These are phyloP conservation scores for Todiramphus saurophagus DNA, from an alignment of 2,113 vertebrate species.

Conservation along the genomic window DNA sequence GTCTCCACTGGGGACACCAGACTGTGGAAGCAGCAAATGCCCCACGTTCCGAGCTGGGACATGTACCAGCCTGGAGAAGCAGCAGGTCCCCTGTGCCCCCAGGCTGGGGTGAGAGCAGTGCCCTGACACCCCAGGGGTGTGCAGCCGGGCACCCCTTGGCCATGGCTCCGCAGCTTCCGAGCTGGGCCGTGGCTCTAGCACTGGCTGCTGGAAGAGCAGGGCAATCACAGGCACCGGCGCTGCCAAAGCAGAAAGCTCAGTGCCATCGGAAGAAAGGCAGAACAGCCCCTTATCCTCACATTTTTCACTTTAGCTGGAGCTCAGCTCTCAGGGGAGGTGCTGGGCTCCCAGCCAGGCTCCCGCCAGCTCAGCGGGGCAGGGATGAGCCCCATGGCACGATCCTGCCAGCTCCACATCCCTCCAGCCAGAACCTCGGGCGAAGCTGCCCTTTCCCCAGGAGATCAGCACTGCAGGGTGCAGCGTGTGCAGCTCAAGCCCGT, in stretches of 20 bases:
- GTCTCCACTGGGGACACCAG: background rate
- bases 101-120: background rate
- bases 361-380: background rate
- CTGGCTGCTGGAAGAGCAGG: background rate
- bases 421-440: background rate
- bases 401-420: accelerated
- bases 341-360: background rate
- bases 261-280: background rate
- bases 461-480: background rate
- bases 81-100: background rate
- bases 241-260: background rate
- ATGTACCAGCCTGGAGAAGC: accelerated
- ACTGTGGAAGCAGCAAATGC: accelerated
- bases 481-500: background rate
- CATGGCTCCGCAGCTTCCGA: accelerated
- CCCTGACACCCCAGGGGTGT: background rate
- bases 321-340: background rate
- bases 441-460: background rate
- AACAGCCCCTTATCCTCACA: too few species aligned
- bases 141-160: background rate
- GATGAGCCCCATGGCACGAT: accelerated
- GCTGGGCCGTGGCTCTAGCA: background rate
- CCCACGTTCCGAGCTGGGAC: background rate
- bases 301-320: background rate
- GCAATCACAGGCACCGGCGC: background rate